phyloP scores from a whole-genome alignment of 2,888 invertebrate species.

The Patella caerulea region DNA sequence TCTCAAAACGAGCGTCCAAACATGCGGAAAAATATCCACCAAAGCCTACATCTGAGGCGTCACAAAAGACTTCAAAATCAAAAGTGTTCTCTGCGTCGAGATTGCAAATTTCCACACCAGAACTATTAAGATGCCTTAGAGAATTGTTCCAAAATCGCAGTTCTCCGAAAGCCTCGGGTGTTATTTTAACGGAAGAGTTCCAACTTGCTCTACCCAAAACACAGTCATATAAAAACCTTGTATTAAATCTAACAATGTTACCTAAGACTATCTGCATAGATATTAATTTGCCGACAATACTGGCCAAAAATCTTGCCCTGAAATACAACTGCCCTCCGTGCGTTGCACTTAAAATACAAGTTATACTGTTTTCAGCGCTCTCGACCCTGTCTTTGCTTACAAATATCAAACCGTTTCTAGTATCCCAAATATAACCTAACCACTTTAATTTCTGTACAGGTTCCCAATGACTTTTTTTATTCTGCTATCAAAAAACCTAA shows the following conservation, averaged over 20 bases:
- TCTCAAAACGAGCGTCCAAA: neutral
- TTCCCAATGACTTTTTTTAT: neutral
- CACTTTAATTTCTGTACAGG: neutral
- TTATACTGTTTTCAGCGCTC: neutral
- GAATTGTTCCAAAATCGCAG: neutral
- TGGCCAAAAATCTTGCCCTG: neutral
- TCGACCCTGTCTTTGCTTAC: neutral
- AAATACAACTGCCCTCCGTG: neutral
- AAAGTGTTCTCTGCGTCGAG: neutral
- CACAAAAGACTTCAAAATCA: slow-evolving; percentile 3
- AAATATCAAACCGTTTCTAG: neutral
- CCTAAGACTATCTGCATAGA: neutral
- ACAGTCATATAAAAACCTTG: neutral
- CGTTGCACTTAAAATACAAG: neutral
- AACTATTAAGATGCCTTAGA: neutral
- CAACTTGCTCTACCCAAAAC: neutral
- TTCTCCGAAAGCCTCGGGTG: neutral
- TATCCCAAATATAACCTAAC: slow-evolving; percentile 3
- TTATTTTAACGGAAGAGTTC: neutral
- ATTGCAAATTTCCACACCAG: neutral
- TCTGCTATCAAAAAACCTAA: neutral
- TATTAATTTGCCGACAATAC: slow-evolving; percentile 1
- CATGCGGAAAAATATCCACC: neutral
- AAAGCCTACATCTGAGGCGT: slow-evolving; percentile 6
- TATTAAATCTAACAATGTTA: neutral